Evolutionary conservation across 64 coral and sea anemone species (phyloP).

Genomic region (Pachyseris speciosa): DNA sequence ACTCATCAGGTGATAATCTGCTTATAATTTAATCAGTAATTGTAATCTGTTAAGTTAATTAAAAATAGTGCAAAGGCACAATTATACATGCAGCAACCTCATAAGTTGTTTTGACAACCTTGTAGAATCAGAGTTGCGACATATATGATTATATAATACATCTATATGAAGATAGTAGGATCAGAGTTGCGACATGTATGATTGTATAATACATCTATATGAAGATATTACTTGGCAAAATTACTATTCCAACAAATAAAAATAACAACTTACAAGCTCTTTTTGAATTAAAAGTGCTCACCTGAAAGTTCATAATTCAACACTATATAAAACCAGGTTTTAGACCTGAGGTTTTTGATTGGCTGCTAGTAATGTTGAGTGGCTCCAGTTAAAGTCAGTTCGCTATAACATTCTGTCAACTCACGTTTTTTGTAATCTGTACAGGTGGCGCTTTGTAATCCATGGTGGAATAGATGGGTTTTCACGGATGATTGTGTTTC

Average conservation of each 20-base stretch:
- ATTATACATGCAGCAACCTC: background rate
- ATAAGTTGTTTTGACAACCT: background rate
- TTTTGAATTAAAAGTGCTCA: background rate
- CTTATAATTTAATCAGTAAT: too few species aligned
- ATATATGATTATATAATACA: background rate
- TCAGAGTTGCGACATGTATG: too few species aligned
- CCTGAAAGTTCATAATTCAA: background rate
- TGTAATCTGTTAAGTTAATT: slow-evolving; percentile 11
- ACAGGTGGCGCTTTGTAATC: slow-evolving; percentile 12
- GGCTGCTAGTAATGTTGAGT: background rate
- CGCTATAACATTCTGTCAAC: background rate
- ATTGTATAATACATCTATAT: background rate
- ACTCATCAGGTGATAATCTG: background rate
- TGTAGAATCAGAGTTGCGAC: background rate
- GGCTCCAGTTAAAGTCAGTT: background rate
- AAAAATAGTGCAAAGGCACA: background rate
- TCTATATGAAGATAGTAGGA: background rate
- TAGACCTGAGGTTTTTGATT: background rate
- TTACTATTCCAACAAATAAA: background rate
- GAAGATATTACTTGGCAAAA: background rate
- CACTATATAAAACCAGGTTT: background rate
- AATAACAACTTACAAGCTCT: background rate
- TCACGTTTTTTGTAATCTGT: slow-evolving; percentile 4
- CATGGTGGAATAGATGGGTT: slow-evolving; percentile 31
- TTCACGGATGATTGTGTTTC: slow-evolving; percentile 70